Conservation (phyloP, 2,113 vertebrate species). For the Rhipidura dahli region DNA sequence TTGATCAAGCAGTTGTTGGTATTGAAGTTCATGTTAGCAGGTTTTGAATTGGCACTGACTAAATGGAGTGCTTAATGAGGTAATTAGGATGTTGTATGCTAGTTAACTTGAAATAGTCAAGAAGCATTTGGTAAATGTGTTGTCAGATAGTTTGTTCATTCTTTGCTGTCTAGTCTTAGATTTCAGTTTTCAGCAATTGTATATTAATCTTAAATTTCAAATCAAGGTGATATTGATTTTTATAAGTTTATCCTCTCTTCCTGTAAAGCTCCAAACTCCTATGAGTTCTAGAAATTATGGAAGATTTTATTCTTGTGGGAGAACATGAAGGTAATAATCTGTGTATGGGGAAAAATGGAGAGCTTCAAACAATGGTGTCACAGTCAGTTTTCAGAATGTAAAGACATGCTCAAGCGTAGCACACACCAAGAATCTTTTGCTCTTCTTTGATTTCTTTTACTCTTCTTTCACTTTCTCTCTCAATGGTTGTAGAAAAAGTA, state of each 20-base stretch:
- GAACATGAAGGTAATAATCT: not conserved
- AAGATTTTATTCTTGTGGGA: not conserved
- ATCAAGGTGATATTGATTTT: not conserved
- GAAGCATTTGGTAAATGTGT: not conserved
- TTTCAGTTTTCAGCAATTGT: not conserved
- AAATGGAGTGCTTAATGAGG: not conserved
- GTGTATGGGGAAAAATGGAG: not conserved
- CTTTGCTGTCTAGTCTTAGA: not conserved
- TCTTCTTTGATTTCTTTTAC: not conserved
- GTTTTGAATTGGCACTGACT: not conserved
- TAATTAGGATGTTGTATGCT: fast-evolving
- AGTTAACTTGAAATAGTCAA: not conserved
- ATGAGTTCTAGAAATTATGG: not conserved
- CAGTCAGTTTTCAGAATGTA: not conserved
- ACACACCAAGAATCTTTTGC: not conserved
- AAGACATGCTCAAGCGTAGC: not conserved
- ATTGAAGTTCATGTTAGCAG: not conserved
- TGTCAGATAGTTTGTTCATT: not conserved
- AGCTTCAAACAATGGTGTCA: not conserved
- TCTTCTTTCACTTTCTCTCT: not conserved
- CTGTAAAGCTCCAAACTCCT: not conserved
- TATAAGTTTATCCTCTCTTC: not conserved
- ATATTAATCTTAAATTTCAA: not conserved
- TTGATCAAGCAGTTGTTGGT: not conserved
- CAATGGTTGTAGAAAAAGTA: not conserved